phyloP scores from a whole-genome alignment of 2,797 vertebrate genomes.

The Miichthys miiuy region DNA sequence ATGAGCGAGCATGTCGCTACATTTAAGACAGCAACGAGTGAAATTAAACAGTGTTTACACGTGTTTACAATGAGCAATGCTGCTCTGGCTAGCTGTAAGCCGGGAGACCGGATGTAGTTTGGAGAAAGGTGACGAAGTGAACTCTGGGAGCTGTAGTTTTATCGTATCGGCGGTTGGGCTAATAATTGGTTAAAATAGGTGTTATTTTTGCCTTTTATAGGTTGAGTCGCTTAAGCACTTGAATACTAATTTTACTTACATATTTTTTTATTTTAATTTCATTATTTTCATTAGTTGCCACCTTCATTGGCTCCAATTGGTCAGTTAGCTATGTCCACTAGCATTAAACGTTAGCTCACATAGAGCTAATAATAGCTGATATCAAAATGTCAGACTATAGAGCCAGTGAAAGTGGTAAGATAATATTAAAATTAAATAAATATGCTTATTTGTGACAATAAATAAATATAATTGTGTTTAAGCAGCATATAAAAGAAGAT shows the following conservation, averaged over 20 bases:
- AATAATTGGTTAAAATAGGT: neutral
- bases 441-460: no score
- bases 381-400: no score
- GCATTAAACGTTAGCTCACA: no score
- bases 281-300: no score
- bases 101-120: conserved; percentile 44
- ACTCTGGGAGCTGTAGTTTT: conserved; percentile 63
- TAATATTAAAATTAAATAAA: no score
- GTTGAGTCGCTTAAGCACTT: neutral
- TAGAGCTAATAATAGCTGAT: no score
- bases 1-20: conserved; percentile 47
- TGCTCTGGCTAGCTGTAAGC: no score
- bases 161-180: rapidly evolving
- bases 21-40: rapidly evolving
- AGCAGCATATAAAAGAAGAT: no score
- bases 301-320: neutral
- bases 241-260: neutral
- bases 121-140: neutral
- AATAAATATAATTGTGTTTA: no score
- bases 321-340: no score
- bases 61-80: neutral
- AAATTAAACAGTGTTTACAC: neutral
- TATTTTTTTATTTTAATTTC: neutral
- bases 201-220: neutral
- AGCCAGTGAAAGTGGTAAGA: no score